These are phyloP conservation scores for Bellardia bayeri DNA, from an alignment of 2,888 invertebrate genomes.

Conservation along the genomic window DNA sequence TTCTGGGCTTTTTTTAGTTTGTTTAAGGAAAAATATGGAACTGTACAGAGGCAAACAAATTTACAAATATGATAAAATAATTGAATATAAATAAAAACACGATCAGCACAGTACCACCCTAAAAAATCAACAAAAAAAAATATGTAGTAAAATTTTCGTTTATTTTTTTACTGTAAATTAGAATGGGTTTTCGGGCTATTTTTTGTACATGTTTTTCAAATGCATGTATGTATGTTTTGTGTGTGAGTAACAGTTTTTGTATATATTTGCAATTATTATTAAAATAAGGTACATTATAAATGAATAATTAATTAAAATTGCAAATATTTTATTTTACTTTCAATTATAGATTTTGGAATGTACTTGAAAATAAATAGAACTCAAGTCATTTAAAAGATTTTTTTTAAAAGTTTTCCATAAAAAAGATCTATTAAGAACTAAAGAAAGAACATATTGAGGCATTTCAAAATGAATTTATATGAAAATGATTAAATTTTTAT, in stretches of 20 bases:
- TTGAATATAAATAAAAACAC: slow-evolving; percentile 65
- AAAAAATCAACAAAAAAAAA: slow-evolving; percentile 45
- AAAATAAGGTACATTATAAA: slow-evolving; percentile 6
- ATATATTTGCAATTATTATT: slow-evolving; percentile 37
- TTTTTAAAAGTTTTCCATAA: too few species aligned
- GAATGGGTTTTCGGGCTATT: slow-evolving; percentile 59
- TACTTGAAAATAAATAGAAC: too few species aligned
- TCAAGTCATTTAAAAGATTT: too few species aligned
- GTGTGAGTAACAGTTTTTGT: background rate
- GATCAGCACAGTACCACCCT: slow-evolving; percentile 64
- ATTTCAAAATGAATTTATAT: too few species aligned
- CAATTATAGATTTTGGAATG: background rate
- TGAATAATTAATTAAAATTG: slow-evolving; percentile 18
- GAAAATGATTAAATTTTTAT: too few species aligned
- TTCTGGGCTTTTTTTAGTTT: background rate
- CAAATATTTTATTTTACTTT: slow-evolving; percentile 10
- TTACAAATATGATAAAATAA: slow-evolving; percentile 59
- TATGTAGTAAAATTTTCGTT: slow-evolving; percentile 27
- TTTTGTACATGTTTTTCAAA: background rate
- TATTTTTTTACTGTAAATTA: slow-evolving; percentile 58
- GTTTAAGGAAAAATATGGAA: slow-evolving; percentile 27
- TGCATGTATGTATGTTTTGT: background rate
- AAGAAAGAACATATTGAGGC: too few species aligned
- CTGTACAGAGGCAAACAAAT: slow-evolving; percentile 21
- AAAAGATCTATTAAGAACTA: too few species aligned